Conservation (phyloP, 1,140 invertebrate species). For the Lepidotrigona ventralis region DNA sequence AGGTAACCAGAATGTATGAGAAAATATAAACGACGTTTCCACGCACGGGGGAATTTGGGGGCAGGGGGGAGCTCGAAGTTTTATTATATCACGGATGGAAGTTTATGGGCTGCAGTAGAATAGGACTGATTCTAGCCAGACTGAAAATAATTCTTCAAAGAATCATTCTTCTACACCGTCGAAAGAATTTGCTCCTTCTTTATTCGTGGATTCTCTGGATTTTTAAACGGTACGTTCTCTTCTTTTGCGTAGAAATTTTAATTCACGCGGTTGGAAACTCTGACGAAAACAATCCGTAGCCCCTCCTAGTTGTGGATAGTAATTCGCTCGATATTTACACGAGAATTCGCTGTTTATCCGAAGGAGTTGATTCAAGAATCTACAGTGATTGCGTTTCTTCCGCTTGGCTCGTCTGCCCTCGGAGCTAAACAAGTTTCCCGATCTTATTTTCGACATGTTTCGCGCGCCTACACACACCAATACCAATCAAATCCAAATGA, state of each 20-base stretch:
- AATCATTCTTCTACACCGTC: neutral
- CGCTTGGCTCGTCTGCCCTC: neutral
- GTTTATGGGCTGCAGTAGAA: neutral
- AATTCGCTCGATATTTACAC: neutral
- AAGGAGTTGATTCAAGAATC: neutral
- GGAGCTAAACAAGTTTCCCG: neutral
- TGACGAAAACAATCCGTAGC: neutral
- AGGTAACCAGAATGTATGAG: neutral
- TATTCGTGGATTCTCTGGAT: too few species aligned
- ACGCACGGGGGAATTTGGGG: neutral
- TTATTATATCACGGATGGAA: neutral
- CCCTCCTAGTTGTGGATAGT: neutral
- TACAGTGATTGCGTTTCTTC: neutral
- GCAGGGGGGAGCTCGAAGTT: neutral
- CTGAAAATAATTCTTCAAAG: neutral
- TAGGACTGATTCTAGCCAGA: neutral
- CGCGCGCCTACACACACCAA: neutral
- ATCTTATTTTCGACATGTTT: neutral
- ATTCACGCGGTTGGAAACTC: neutral
- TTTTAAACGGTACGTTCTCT: too few species aligned
- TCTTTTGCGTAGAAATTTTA: neutral
- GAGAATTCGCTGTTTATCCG: neutral
- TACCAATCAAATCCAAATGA: constrained; percentile 12
- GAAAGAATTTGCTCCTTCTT: neutral
- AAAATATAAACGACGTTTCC: neutral